These are phyloP conservation scores for Naja naja DNA, from an alignment of 2,113 vertebrate species.

Conservation along the genomic window DNA sequence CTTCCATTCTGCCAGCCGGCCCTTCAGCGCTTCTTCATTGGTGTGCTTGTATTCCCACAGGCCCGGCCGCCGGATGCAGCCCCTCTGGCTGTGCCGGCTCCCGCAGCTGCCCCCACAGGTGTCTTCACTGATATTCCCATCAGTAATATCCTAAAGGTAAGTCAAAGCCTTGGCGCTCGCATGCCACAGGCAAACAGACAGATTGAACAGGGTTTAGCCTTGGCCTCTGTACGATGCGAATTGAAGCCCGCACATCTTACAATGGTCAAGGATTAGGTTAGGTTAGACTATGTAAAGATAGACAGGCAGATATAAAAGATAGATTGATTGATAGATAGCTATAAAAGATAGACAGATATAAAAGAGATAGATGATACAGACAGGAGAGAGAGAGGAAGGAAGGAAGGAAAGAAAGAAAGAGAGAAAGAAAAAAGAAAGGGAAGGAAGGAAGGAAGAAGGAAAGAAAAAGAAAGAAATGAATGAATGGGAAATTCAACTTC, in stretches of 20 bases:
- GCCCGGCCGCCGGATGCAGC: constrained; percentile 55
- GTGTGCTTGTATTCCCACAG: constrained; percentile 18
- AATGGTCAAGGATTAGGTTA: not conserved
- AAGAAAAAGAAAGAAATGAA: too few species aligned
- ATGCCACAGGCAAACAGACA: too few species aligned
- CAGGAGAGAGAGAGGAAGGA: too few species aligned
- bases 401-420: too few species aligned
- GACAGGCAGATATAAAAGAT: too few species aligned
- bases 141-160: constrained; percentile 93
- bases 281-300: too few species aligned
- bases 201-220: not conserved
- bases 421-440: rapidly evolving
- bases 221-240: not conserved
- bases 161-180: not conserved
- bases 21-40: not conserved
- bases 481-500: too few species aligned
- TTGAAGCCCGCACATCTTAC: not conserved
- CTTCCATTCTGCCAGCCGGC: too few species aligned
- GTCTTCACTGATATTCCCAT: constrained; percentile 93
- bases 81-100: constrained; percentile 53
- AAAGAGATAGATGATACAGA: too few species aligned
- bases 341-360: too few species aligned
- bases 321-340: too few species aligned
- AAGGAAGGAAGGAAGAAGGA: too few species aligned
- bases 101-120: constrained; percentile 73